Percentiles rank a stretch among this genome's conserved stretches.
Conservation (phyloP, 2,113 vertebrate genomes). For the Anoplopoma fimbria region DNA sequence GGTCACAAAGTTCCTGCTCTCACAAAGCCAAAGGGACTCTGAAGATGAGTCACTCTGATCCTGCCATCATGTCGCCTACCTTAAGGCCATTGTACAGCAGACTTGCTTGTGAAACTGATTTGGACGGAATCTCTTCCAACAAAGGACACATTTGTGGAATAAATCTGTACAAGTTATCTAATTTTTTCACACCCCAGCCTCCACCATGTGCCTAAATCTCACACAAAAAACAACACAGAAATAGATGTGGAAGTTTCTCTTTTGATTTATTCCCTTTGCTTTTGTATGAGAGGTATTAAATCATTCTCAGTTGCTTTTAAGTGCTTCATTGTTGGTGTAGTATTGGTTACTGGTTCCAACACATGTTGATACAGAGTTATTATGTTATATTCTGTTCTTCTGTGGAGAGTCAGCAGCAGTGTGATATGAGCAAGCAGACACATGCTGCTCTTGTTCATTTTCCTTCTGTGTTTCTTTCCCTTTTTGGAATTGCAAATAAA, state of each 20-base stretch:
- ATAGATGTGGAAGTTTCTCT: neutral
- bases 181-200: neutral
- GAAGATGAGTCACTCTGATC: constrained; percentile 20
- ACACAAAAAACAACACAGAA: neutral
- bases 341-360: neutral
- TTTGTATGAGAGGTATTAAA: neutral
- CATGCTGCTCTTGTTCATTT: neutral
- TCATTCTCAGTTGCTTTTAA: neutral
- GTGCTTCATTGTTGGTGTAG: neutral
- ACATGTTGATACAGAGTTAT: neutral
- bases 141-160: constrained; percentile 14
- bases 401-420: neutral
- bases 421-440: neutral
- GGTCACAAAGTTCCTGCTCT: constrained; percentile 11
- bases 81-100: neutral
- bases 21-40: neutral
- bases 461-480: neutral
- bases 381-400: neutral
- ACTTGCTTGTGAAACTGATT: neutral
- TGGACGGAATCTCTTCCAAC: neutral
- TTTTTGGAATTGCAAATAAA: neutral
- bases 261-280: neutral
- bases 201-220: neutral
- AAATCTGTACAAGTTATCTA: neutral
- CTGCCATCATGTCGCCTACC: neutral